Percentiles rank a stretch among this genome's conserved stretches.
phyloP scores from a whole-genome alignment of 2,888 invertebrate genomes.

The Formica aserva region DNA sequence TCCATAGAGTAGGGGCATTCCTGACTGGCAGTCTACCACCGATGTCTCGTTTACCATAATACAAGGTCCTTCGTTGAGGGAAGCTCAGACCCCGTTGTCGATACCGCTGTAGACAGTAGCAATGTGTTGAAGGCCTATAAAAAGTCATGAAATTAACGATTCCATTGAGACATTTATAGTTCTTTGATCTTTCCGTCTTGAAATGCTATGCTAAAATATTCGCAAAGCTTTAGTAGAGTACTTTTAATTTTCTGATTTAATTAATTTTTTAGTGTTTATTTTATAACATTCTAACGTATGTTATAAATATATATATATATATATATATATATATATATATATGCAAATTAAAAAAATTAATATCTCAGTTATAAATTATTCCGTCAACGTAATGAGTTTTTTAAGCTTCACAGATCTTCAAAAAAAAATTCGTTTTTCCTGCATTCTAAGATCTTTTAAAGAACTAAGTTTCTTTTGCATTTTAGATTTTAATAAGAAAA shows the following conservation, averaged over 20 bases:
- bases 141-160: conserved; percentile 65
- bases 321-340: too few relatives aligned
- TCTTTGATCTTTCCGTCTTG: conserved; percentile 30
- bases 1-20: conserved; percentile 65
- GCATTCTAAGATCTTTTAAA: neutral
- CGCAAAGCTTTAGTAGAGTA: neutral
- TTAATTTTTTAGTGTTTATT: neutral
- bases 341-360: neutral
- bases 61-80: conserved; percentile 73
- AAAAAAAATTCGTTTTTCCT: too few relatives aligned
- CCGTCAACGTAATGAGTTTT: conserved; percentile 9
- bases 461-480: neutral
- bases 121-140: conserved; percentile 73
- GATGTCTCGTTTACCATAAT: conserved; percentile 81
- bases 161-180: conserved; percentile 49
- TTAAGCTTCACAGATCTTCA: neutral
- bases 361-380: conserved; percentile 15
- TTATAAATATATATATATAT: too few relatives aligned
- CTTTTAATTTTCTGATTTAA: neutral
- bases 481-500: neutral
- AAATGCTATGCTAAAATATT: neutral
- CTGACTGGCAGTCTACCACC: conserved; percentile 78
- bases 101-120: conserved; percentile 74
- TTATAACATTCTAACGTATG: neutral
- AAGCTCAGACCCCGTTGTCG: conserved; percentile 43